phyloP scores from a whole-genome alignment of 2,113 vertebrate species.

The Acanthisitta chloris region DNA sequence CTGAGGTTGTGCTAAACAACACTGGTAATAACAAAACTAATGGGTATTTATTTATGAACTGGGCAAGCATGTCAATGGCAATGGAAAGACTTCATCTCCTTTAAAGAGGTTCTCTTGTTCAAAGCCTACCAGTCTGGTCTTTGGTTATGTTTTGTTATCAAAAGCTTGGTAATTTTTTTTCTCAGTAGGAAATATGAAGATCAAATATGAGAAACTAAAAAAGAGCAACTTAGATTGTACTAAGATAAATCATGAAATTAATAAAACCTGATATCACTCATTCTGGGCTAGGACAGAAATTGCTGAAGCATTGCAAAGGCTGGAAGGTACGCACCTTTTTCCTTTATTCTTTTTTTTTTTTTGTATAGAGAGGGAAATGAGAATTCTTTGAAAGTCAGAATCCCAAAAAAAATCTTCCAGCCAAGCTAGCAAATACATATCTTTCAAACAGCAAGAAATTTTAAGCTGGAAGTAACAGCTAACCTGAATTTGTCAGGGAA shows the following conservation, averaged over 20 bases:
- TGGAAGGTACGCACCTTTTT: not conserved
- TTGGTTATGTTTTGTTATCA: not conserved
- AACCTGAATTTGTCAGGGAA: not conserved
- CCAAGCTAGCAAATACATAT: not conserved
- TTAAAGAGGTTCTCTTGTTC: not conserved
- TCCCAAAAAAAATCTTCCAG: not conserved
- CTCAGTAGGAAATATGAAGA: not conserved
- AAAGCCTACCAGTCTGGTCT: not conserved
- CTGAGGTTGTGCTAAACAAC: not conserved
- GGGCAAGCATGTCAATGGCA: not conserved
- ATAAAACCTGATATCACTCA: not conserved
- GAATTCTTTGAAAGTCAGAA: not conserved
- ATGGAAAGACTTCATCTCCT: not conserved
- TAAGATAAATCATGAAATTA: not conserved
- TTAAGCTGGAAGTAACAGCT: not conserved
- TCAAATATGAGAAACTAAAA: not conserved
- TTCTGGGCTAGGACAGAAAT: not conserved
- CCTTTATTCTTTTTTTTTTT: not conserved
- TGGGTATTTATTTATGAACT: not conserved
- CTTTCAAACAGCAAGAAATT: not conserved
- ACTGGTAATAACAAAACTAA: not conserved
- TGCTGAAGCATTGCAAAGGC: not conserved
- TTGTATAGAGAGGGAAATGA: not conserved
- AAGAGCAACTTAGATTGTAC: not conserved
- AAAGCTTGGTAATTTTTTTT: not conserved